Evolutionary conservation across 2,888 invertebrate species (phyloP).

Genomic region (Girardia tigrina): DNA sequence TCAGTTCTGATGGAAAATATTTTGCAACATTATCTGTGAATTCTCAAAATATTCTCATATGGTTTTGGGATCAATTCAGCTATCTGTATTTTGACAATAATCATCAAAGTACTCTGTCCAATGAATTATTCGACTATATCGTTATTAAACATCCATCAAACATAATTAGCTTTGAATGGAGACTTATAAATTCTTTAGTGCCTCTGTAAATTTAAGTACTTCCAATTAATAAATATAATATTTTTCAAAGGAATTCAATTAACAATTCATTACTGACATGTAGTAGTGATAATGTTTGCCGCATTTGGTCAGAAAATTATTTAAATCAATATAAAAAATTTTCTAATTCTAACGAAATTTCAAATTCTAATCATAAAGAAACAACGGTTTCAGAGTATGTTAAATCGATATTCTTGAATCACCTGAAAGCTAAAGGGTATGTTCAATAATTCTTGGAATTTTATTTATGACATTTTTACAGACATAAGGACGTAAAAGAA

Average conservation of each 20-base stretch:
- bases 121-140: slow-evolving; percentile 2
- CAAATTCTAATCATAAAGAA: not conserved
- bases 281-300: slow-evolving; percentile 91
- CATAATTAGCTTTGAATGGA: slow-evolving; percentile 68
- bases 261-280: slow-evolving; percentile 94
- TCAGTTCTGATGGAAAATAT: slow-evolving; percentile 32
- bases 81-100: not conserved
- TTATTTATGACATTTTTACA: too few relatives aligned
- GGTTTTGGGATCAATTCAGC: slow-evolving; percentile 28
- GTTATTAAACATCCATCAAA: slow-evolving; percentile 26
- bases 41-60: not conserved
- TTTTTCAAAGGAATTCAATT: slow-evolving; percentile 68
- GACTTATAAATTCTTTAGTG: slow-evolving; percentile 97
- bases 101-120: not conserved
- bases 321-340: slow-evolving; percentile 49
- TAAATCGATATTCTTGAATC: not conserved
- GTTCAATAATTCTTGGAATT: too few relatives aligned
- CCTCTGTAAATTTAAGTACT: slow-evolving; percentile 62
- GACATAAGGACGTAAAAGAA: too few relatives aligned
- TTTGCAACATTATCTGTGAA: slow-evolving; percentile 30
- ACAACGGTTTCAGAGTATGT: not conserved
- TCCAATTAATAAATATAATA: not conserved
- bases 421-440: not conserved
- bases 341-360: not conserved
- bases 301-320: slow-evolving; percentile 94